Evolutionary conservation across 2,888 invertebrate species (phyloP).

Genomic region (Hirtodrosophila duncani): DNA sequence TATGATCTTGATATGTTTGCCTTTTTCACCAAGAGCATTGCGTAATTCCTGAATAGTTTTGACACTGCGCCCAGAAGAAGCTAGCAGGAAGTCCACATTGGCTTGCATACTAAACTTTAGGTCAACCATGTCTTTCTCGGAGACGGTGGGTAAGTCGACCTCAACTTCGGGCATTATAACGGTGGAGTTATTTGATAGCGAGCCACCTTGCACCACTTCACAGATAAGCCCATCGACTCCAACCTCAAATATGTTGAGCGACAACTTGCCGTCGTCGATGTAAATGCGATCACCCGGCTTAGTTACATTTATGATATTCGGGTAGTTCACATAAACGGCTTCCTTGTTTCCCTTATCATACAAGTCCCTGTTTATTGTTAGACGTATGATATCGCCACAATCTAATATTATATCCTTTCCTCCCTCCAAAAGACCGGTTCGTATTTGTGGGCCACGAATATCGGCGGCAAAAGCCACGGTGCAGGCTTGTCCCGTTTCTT

Average conservation of each 20-base stretch:
- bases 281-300: conserved; percentile 89
- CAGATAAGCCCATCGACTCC: conserved; percentile 83
- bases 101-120: conserved; percentile 92
- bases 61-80: conserved; percentile 95
- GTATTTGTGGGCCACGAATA: conserved; percentile 80
- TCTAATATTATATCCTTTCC: conserved; percentile 90
- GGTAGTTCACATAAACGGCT: conserved; percentile 91
- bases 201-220: conserved; percentile 94
- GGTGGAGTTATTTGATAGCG: conserved; percentile 94
- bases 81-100: conserved; percentile 91
- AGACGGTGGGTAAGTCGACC: conserved; percentile 96
- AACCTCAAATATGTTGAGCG: conserved; percentile 87
- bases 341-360: conserved; percentile 87
- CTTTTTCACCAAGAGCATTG: conserved; percentile 88
- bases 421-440: conserved; percentile 88
- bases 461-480: conserved; percentile 96
- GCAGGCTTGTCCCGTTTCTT: conserved; percentile 83
- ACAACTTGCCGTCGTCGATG: conserved; percentile 96
- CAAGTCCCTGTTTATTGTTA: conserved; percentile 88
- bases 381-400: conserved; percentile 87
- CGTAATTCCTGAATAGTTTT: conserved; percentile 90
- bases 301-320: conserved; percentile 93
- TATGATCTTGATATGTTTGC: conserved; percentile 93
- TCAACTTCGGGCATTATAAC: conserved; percentile 95
- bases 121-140: conserved; percentile 95